A percentile compares a stretch with the other conserved stretches of the same genome.
Conservation (phyloP, 1,140 invertebrate species). For the Caligus rogercresseyi region DNA sequence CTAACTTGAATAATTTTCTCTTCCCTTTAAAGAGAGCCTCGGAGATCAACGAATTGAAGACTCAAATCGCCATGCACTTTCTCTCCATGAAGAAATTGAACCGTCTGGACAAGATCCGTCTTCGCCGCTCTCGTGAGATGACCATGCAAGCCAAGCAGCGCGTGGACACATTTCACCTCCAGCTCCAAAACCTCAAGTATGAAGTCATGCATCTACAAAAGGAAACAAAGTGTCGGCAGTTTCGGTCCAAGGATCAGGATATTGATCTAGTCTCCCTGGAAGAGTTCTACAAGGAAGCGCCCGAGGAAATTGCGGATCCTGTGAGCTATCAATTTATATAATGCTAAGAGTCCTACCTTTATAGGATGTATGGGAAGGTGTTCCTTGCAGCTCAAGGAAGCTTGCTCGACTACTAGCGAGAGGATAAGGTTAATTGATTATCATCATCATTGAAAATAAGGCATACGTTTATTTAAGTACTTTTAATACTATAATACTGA, state of each 20-base stretch:
- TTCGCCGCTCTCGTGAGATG: conserved; percentile 22
- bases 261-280: conserved; percentile 68
- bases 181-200: conserved; percentile 84
- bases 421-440: too few relatives aligned
- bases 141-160: conserved; percentile 50
- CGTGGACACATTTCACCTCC: conserved; percentile 71
- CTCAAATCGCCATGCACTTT: conserved; percentile 3
- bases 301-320: conserved; percentile 45
- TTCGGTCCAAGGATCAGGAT: conserved; percentile 80
- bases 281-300: conserved; percentile 67
- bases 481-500: too few relatives aligned
- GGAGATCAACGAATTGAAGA: neutral
- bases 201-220: conserved; percentile 81
- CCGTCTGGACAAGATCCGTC: conserved; percentile 22
- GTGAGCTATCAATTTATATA: conserved; percentile 32
- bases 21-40: neutral
- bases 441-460: too few relatives aligned
- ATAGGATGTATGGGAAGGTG: too few relatives aligned
- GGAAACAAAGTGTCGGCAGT: conserved; percentile 80
- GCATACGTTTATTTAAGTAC: too few relatives aligned
- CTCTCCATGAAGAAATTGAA: conserved; percentile 11
- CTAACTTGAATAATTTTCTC: neutral
- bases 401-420: too few relatives aligned
- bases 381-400: too few relatives aligned
- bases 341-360: too few relatives aligned